Base-by-base conservation (phyloP, 1,140 invertebrate genomes). In the Drosophila repleta region DNA sequence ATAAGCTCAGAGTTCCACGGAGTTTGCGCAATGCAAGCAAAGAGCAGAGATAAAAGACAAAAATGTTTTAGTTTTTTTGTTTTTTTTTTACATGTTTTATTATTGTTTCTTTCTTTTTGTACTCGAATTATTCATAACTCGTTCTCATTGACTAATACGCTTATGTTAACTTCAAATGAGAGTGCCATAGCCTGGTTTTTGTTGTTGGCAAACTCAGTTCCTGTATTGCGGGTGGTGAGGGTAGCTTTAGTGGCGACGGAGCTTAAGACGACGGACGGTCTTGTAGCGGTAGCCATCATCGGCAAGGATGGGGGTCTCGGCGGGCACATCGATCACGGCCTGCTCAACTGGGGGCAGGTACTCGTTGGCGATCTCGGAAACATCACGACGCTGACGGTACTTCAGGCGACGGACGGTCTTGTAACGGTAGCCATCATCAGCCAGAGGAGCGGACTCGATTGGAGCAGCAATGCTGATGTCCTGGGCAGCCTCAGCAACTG, bases 251-350 rank as follows among this genome's bases (percentile, higher is more conserved):
- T 88, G 83, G 57, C 83, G 82, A 62, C 83, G 88, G 64, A 64
- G 20, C 84, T 84, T 90, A 24, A 89, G 75, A 55, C 80, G 80
- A 48, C 84, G 90, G 21, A 91, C 90, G 52, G 89, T 90, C 75
- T 90, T 90, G 84, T 90, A 90, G 46, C 84, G 88, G 78, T 90
- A 90, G n/a, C 89, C 89, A 78, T 90, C 89, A 52, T 68, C 56
- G 35, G 78, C 84, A 37, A 90, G 53, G 29, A 83, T 45, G 57
- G 77, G 75, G 24, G 57, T 39, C 79, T 88, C 79, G 35, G 77
- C 79, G 26, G 88, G 88, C 35, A 90, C 79, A 71, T 90, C 83
- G 43, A 90, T 83, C 63, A 90, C 49, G 7, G 74, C 72, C n/a
- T 78, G 79, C 57, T 73, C 75, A 13, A 72, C 63, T 4, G 80